Percentiles rank a stretch among this genome's conserved stretches.
Evolutionary conservation across 2,113 vertebrate species (phyloP).

Genomic region (Pterocles burchelli): DNA sequence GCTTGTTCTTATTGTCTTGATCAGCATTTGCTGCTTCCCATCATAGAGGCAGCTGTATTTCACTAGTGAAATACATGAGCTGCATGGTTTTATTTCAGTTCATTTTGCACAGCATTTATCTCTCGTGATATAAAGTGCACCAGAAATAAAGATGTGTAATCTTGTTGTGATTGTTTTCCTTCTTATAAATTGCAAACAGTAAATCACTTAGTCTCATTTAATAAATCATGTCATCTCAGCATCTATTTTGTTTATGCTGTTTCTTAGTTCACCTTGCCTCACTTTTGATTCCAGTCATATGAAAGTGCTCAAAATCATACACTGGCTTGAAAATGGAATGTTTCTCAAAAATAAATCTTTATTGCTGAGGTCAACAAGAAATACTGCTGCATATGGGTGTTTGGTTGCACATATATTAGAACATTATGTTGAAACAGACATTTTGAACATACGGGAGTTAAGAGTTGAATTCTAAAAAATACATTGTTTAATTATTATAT

Average conservation of each 20-base stretch:
- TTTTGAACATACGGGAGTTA: neutral
- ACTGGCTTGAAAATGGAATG: neutral
- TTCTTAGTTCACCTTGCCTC: neutral
- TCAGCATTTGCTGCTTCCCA: neutral
- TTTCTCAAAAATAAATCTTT: neutral
- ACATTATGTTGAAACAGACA: neutral
- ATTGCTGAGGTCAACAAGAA: neutral
- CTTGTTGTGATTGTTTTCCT: neutral
- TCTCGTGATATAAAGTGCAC: neutral
- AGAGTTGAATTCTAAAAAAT: neutral
- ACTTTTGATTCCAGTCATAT: neutral
- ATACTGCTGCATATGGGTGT: neutral
- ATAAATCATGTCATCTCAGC: neutral
- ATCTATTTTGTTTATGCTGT: neutral
- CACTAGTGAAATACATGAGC: neutral
- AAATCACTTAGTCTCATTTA: neutral
- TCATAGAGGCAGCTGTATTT: neutral
- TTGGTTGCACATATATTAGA: neutral
- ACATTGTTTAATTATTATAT: neutral
- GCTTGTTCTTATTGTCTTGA: neutral
- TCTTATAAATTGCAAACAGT: neutral
- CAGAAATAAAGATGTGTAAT: neutral
- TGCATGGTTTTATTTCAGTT: neutral
- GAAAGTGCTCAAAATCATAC: neutral
- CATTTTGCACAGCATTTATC: neutral